Evolutionary conservation across 2,113 vertebrate species (phyloP), one percentile per base, ranked within the genome.

Genomic region (Dasyornis broadbenti): DNA sequence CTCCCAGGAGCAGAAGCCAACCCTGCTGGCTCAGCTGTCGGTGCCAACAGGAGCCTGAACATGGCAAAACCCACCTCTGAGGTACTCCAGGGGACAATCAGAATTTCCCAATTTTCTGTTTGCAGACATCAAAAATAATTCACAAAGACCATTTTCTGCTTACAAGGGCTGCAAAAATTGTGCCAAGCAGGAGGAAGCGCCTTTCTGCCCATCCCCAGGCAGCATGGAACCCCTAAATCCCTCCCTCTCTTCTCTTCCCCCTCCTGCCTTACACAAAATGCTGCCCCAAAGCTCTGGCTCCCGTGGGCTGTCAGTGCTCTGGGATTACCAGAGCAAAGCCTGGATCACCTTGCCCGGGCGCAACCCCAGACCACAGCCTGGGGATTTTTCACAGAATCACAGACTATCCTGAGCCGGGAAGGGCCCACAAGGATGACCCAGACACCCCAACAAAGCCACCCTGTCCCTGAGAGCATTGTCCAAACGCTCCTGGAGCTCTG

Each of bases 401-500:
- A 47, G 33, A 52, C 45, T 33, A 8, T 11, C 45, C n/a, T 40
- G 44, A 60, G 39, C 1, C 26, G 45, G 53, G 26, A 68, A 7
- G n/a, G 45, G 54, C 9, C 11, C 39, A 26, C n/a, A 40, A 4
- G 31, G 17, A 47, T 13, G 53, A 60, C 31, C 19, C 19, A 52
- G 78, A 21, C 19, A 1, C 30, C 6, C 39, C 39, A 53, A 15
- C 30, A 82, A 3, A 1, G 20, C 39, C 53, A n/a, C 21, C 45
- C 54, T 24, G 16, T 53, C 13, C 61, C 53, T 68, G 31, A 11
- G 0, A 73, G 77, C 0, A 0, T 0, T 72, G 42, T 4, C 50
- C 77, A 73, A 73, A 52, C 1, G 1, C 37, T 52, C 60, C 69
- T 52, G 53, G 39, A 75, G 78, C 68, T 24, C 39, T 60, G 61